Conservation (phyloP, 2,888 invertebrate species). For the Lydus trimaculatus region DNA sequence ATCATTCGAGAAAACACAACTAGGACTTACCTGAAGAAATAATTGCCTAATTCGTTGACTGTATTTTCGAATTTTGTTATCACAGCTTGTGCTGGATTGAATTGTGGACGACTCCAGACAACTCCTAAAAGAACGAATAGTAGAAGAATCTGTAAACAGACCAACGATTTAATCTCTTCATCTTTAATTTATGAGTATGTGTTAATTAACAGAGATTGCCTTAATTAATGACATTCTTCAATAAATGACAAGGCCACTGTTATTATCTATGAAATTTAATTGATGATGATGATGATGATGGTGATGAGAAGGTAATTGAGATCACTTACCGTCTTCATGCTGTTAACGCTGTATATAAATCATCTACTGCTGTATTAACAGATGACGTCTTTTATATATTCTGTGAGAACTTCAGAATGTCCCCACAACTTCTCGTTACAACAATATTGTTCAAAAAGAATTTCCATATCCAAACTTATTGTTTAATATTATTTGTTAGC, state of each 20-base stretch:
- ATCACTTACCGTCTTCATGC: neutral
- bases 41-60: neutral
- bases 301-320: neutral
- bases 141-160: neutral
- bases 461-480: too few species aligned
- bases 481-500: too few species aligned
- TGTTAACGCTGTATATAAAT: neutral
- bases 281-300: neutral
- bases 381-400: neutral
- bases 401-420: neutral
- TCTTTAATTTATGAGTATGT: too few species aligned
- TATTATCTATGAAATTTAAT: too few species aligned
- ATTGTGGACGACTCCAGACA: neutral
- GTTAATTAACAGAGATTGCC: too few species aligned
- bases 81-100: neutral
- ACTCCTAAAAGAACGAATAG: neutral
- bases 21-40: slow-evolving; percentile 2
- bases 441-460: neutral
- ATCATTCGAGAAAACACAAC: neutral
- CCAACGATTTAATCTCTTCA: neutral
- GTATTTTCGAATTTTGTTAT: slow-evolving; percentile 5
- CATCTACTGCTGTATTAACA: neutral
- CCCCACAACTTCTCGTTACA: neutral
- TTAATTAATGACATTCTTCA: too few species aligned
- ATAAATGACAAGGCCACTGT: too few species aligned